Percentiles rank a stretch among this genome's conserved stretches.
These are phyloP conservation scores for Regulus satrapa DNA, from an alignment of 2,113 vertebrate genomes.

Conservation along the genomic window DNA sequence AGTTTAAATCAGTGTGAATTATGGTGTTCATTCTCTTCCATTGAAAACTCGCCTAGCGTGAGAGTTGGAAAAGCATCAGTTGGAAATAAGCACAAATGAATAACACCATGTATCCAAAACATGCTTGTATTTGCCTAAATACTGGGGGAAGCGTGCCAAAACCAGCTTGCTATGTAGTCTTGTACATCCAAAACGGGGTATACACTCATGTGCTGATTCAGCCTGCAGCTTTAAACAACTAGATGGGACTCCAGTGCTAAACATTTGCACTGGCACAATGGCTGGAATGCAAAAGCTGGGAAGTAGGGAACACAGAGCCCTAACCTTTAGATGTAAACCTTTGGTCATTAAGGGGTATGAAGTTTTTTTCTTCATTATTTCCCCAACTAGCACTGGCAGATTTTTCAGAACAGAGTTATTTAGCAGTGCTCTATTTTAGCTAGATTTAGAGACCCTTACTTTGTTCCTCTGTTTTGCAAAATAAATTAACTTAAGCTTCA, in stretches of 20 bases:
- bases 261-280: slow-evolving; percentile 24
- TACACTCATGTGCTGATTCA: background rate
- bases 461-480: background rate
- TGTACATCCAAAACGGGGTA: background rate
- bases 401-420: background rate
- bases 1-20: background rate
- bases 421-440: background rate
- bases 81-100: background rate
- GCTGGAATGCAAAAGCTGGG: background rate
- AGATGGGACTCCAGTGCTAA: background rate
- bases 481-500: background rate
- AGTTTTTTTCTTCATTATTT: background rate
- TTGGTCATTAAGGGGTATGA: background rate
- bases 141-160: background rate
- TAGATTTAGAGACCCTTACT: background rate
- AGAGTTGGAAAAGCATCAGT: background rate
- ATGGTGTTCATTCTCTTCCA: background rate
- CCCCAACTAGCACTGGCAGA: background rate
- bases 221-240: background rate
- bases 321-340: background rate
- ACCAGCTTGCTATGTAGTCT: background rate
- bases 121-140: background rate
- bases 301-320: background rate
- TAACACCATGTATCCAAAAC: background rate
- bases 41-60: background rate